Base-by-base conservation (phyloP, 1,140 invertebrate species). In the Watersipora subatra region DNA sequence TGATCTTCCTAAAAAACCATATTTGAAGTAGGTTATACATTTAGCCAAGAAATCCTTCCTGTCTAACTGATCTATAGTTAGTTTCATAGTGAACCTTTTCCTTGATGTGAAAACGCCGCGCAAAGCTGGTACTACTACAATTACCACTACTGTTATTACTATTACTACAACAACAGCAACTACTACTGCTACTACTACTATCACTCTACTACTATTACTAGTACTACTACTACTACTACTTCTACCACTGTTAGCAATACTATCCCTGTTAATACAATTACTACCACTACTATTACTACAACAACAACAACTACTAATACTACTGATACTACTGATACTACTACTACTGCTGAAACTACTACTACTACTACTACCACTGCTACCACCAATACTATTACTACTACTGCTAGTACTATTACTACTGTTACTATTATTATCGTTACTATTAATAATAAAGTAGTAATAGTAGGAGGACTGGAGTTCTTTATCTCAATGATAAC, bases 371-470 rank as follows among this genome's bases (percentile, higher is more conserved):
- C 55, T 30, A 66, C 66, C n/a, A 67, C 12, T 67, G 55, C 64
- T 57, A 25, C 62, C n/a, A 20, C 28, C 29, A 25, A 15, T n/a
- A 55, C 62, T 26, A 65, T 34, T 65, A 66, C 3, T 57, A 57
- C 57, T 57, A 57, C 66, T 28, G 65, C 57, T 62, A 66, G 57
- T 24, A 67, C 66, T 65, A 66, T 62, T 65, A 67, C 62, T 57
- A 65, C 34, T 28, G 62, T 28, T 62, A 66, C 64, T 62, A 66
- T 29, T 62, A 66, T 27, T 57, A 64, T 34, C 57, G 64, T 62
- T 57, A 67, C 66, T 66, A 67, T 62, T 57, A 67, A 66, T 34
- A 28, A 65, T 46, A n/a, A n/a, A n/a, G n/a, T n/a, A n/a, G n/a
- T n/a, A n/a, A n/a, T n/a, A n/a, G n/a, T n/a, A n/a, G n/a, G n/a